Evolutionary conservation across 2,797 vertebrate species (phyloP), one percentile per base, ranked within the genome.

Genomic region (Mastacembelus armatus): DNA sequence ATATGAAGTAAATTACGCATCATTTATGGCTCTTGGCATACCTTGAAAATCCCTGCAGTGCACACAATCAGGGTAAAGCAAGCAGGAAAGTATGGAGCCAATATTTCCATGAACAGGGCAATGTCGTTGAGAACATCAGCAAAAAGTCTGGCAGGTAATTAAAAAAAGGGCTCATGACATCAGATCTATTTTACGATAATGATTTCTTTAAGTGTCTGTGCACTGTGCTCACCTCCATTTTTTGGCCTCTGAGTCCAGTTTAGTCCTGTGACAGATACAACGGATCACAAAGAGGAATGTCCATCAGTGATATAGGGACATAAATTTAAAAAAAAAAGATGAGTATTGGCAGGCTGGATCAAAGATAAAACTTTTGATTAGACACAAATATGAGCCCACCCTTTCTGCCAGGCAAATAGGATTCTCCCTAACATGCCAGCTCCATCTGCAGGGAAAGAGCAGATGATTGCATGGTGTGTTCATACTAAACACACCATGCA

Each of bases 401-500:
- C 96, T 88, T 96, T 97, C 64, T 55, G 84, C 96, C 96, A 98
- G 35, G 96, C 96, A 29, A 98, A 97, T 24, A 95, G 15, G 54
- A 97, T 97, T 58, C 95, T 92, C 27, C 96, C 96, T 78, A 96
- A 62, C 96, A 97, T 98, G 39, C 96, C 95, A 0, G 96, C 95
- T 29, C 96, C 96, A 92, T 97, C 96, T 98, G 79, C 70, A 65
- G 56, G 39, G 24, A 15, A 52, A 68, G 32, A 27, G 27, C 36
- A 36, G 18, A 18, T 14, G n/a, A 48, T 60, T 21, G 4, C 1
- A 18, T 11, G 33, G 10, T 42, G 11, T 10, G n/a, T n/a, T n/a
- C n/a, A n/a, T n/a, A n/a, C n/a, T n/a, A n/a, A n/a, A 50, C 1
- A 30, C 30, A 15, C 2, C 7, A 22, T 29, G 2, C 2, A n/a